A percentile compares a stretch with the other conserved stretches of the same genome.
Conservation (phyloP, 2,888 invertebrate species). For the Cephalotes varians region DNA sequence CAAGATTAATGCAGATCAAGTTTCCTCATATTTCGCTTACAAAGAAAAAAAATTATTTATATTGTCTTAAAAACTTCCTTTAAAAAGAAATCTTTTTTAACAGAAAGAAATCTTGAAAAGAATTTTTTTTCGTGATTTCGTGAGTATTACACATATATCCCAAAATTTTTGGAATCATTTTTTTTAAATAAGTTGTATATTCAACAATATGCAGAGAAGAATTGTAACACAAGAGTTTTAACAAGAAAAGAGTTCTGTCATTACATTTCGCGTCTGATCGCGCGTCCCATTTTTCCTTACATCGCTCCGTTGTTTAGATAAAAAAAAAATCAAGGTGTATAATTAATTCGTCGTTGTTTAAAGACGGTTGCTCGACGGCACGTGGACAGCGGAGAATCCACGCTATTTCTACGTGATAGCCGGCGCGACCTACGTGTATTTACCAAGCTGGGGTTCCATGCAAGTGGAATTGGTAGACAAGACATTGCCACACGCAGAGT, state of each 20-base stretch:
- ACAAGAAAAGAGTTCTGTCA: not conserved
- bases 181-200: not conserved
- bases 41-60: not conserved
- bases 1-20: not conserved
- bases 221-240: not conserved
- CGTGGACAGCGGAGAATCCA: conserved; percentile 74
- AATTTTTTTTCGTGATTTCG: no score
- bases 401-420: conserved; percentile 75
- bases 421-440: conserved; percentile 77
- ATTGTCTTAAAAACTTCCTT: not conserved
- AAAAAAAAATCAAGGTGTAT: conserved; percentile 18
- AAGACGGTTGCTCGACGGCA: conserved; percentile 48
- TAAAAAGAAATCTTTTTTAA: not conserved
- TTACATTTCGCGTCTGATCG: not conserved
- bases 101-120: no score
- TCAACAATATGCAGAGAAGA: not conserved
- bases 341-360: conserved; percentile 51
- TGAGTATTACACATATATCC: not conserved
- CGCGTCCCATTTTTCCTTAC: conserved; percentile 7
- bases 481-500: conserved; percentile 77
- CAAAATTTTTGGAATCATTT: not conserved
- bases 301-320: conserved; percentile 27
- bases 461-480: conserved; percentile 76
- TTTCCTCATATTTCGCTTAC: not conserved
- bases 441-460: conserved; percentile 71